Base-by-base conservation (phyloP, 2,888 invertebrate species). In the Agriotes lineatus region DNA sequence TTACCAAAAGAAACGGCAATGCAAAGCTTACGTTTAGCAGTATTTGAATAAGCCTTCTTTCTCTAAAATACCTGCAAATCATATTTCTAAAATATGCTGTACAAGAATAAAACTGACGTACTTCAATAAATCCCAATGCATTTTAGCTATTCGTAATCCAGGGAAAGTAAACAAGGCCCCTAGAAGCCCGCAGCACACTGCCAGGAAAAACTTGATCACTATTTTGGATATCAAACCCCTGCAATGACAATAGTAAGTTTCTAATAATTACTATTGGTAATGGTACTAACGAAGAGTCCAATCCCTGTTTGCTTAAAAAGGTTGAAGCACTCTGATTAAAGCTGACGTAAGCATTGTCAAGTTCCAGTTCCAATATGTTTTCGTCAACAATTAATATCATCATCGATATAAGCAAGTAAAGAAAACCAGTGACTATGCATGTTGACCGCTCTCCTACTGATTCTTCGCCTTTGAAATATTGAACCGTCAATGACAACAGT, bases 141-240 rank as follows among this genome's bases (percentile, higher is more conserved):
- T 96, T 85, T 91, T 90, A 0, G 95, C 96, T 79, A 96, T 91
- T 75, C 98, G 87, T n/a, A 98, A 85, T 0, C 98, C 98, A 12
- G 98, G 97, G 84, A 98, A 98, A 0, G 97, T 96, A 80, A 97
- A 93, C 39, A 97, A 85, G 0, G 95, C 93, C 0, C 97, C 98
- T 57, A 96, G 86, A 22, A 96, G 80, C 2, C 95, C 96, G 78
- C 96, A 96, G 86, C 93, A 91, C 12, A 96, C 84, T 0, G 97
- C 97, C 30, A 98, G 85, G 70, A 91, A 91, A 76, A 97, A 93
- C 81, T 97, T 96, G 33, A 97, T 85, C 60, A 97, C 93, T 63
- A 97, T 87, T 84, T 96, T 94, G 0, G 96, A 96, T 5, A 96
- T 95, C 58, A 97, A 96, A 0, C 97, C 97, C 33, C 96, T 95